Conservation (phyloP, 2,797 vertebrate species). For the Urocyon cinereoargenteus region DNA sequence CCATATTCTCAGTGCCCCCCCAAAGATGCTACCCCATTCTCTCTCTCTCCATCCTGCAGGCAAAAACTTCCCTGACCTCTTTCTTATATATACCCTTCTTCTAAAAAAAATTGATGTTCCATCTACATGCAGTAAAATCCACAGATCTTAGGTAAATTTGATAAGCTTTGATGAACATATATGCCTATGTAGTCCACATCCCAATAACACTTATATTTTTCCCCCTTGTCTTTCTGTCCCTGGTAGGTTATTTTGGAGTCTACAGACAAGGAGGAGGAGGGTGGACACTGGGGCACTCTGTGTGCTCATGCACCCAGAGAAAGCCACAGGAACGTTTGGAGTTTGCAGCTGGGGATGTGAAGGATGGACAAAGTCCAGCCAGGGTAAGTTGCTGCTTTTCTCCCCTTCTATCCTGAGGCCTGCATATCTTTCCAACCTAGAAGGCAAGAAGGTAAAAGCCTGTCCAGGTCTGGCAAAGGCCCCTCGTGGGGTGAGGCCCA, state of each 20-base stretch:
- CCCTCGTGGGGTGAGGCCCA: background rate
- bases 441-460: background rate
- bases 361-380: background rate
- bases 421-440: background rate
- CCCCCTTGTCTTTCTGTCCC: background rate
- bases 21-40: background rate
- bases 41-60: background rate
- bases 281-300: background rate
- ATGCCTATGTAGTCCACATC: background rate
- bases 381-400: background rate
- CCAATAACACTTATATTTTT: background rate
- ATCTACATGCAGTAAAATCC: background rate
- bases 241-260: background rate
- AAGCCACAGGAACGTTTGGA: fast-evolving
- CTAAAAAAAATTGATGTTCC: background rate
- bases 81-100: background rate
- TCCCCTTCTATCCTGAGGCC: background rate
- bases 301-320: background rate
- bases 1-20: background rate
- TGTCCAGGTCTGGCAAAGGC: background rate
- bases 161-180: background rate
- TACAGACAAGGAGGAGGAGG: background rate
- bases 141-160: background rate
- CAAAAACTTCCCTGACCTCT: background rate
- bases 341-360: background rate